Evolutionary conservation across 1,140 invertebrate species (phyloP), one percentile per base, ranked within the genome.

Genomic region (Aphelenchoides besseyi): DNA sequence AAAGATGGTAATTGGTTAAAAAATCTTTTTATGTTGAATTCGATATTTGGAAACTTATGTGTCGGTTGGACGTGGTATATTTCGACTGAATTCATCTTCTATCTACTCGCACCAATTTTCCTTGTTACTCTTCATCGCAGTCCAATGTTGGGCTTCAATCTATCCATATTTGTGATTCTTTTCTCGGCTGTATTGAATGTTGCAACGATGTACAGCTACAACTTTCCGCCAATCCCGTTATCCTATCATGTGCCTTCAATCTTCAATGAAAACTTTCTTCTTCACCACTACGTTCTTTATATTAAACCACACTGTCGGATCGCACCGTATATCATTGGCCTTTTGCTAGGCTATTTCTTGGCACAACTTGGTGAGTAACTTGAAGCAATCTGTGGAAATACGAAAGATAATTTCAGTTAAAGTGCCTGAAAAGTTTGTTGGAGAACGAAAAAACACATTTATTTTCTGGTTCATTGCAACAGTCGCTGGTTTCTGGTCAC

Each of bases 251-350:
- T 74, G 53, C 76, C 76, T 3, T 66, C 59, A 32, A 74, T 75
- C 8, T 78, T 78, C 72, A 78, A 78, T 63, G 62, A 54, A 8
- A 70, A 78, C 68, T 78, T 78, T 54, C 78, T 78, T 35, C 54
- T 32, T 23, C 76, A 78, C 63, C 76, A 78, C 57, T 53, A 78
- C n/a, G 68, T 76, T 32, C 79, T 86, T 8, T 87, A 87, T 74
- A 85, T 85, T 18, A 82, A 79, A 28, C 86, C 86, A 5, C 86
- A 85, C 80, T 85, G 80, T 67, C 75, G 86, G 8, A 82, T 86
- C 18, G 79, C 80, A 0, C 79, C 85, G 16, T 86, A 85, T 69
- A 76, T 85, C 55, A 79, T 86, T 54, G 86, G 86, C 3, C 73
- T 86, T 57, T 68, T 86, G 3, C 77, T 85, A 3, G 86, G 85